phyloP scores from a whole-genome alignment of 2,113 vertebrate species.

The Grantiella picta region DNA sequence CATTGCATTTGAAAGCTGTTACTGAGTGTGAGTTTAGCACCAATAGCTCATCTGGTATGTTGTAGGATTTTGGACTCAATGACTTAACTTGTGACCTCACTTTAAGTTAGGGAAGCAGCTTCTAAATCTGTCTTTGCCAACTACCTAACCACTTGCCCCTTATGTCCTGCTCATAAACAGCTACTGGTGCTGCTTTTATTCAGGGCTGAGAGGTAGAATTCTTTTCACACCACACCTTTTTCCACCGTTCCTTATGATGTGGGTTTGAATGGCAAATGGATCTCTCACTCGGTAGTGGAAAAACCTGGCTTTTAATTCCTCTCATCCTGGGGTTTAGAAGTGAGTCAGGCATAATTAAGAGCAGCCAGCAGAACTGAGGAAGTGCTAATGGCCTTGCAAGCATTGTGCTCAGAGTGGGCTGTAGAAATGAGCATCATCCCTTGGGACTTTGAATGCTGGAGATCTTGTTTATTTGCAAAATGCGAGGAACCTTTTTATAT shows the following conservation, averaged over 20 bases:
- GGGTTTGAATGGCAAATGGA: not conserved
- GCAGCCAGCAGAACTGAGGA: not conserved
- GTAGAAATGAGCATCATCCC: not conserved
- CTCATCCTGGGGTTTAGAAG: not conserved
- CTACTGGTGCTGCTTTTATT: not conserved
- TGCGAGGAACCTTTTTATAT: not conserved
- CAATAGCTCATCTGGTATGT: not conserved
- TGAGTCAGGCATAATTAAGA: conserved; percentile 8
- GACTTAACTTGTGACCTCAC: not conserved
- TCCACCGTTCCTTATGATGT: not conserved
- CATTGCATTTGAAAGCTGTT: not conserved
- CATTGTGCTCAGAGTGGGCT: not conserved
- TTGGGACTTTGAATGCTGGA: not conserved
- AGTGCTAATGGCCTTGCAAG: not conserved
- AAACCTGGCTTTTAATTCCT: not conserved
- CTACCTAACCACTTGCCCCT: not conserved
- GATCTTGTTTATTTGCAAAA: not conserved
- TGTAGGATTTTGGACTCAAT: not conserved
- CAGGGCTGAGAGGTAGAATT: not conserved
- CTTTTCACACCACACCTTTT: not conserved
- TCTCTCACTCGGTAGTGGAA: not conserved
- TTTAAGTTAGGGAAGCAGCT: not conserved
- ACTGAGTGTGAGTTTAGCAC: not conserved
- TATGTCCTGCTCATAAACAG: not conserved
- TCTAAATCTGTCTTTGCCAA: not conserved